These are phyloP conservation scores for Dicrurus megarhynchus DNA, from an alignment of 2,113 vertebrate species.

Conservation along the genomic window DNA sequence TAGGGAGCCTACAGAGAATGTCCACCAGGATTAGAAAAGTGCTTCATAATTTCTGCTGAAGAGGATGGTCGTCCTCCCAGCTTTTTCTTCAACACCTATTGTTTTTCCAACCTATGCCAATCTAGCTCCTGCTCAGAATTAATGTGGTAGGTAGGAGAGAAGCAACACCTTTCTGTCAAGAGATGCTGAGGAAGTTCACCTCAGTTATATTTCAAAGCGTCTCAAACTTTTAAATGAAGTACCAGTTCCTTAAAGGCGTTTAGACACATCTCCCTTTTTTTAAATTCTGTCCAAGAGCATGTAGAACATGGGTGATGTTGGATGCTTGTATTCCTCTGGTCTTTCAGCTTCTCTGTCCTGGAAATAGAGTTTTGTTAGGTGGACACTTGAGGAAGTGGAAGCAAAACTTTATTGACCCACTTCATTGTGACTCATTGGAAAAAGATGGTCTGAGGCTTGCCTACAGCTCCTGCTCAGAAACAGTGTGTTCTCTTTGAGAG, in stretches of 20 bases:
- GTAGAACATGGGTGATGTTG: not conserved
- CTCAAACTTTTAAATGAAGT: not conserved
- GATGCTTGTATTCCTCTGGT: not conserved
- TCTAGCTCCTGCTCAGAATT: not conserved
- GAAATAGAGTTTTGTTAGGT: not conserved
- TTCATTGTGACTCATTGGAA: not conserved
- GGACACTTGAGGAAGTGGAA: not conserved
- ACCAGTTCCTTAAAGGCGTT: rapidly evolving
- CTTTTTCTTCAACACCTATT: not conserved
- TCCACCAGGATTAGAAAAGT: not conserved
- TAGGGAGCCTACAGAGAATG: not conserved
- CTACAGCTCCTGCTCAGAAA: not conserved
- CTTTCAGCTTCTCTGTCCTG: not conserved
- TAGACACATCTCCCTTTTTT: not conserved
- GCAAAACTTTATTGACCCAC: not conserved
- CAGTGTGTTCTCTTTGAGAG: not conserved
- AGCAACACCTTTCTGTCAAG: not conserved
- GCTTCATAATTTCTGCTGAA: not conserved
- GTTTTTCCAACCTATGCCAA: not conserved
- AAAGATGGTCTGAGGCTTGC: not conserved
- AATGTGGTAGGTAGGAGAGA: not conserved
- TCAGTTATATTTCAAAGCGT: not conserved
- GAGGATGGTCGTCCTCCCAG: rapidly evolving
- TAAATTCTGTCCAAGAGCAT: not conserved
- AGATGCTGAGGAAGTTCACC: not conserved